phyloP scores from a whole-genome alignment of 1,140 invertebrate genomes.

The Macrobrachium rosenbergii region DNA sequence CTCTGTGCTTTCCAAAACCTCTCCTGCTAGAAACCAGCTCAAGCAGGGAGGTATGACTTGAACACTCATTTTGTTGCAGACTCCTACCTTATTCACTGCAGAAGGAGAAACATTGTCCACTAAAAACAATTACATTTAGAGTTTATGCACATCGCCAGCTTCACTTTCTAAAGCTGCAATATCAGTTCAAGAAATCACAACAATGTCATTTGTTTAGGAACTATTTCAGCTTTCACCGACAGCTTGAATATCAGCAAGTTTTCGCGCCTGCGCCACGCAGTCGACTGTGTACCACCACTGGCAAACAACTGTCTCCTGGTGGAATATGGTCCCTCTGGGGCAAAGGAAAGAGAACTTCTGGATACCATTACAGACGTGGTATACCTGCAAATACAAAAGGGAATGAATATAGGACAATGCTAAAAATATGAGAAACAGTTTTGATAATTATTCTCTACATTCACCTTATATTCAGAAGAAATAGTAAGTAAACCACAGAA shows the following conservation, averaged over 20 bases:
- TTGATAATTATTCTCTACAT: background rate
- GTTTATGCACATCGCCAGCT: too few species aligned
- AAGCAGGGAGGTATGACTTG: too few species aligned
- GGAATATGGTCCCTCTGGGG: conserved; percentile 88
- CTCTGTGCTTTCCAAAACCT: too few species aligned
- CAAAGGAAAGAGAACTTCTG: conserved; percentile 80
- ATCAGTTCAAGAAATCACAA: background rate
- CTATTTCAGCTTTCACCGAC: conserved; percentile 12
- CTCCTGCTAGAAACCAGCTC: too few species aligned
- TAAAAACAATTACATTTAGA: too few species aligned
- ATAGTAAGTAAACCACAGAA: too few species aligned
- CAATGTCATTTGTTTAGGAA: background rate
- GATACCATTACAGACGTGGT: conserved; percentile 44
- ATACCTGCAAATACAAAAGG: conserved; percentile 20
- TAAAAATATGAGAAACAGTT: background rate
- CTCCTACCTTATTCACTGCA: too few species aligned
- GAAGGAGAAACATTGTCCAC: too few species aligned
- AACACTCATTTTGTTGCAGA: too few species aligned
- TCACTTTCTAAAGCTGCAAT: background rate
- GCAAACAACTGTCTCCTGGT: conserved; percentile 82
- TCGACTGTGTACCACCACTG: conserved; percentile 78
- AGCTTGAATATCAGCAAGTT: conserved; percentile 40
- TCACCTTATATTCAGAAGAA: background rate
- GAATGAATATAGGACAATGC: background rate
- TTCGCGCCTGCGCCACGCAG: conserved; percentile 34